A percentile compares a stretch with the other conserved stretches of the same genome.
Evolutionary conservation across 2,797 vertebrate genomes (phyloP).

Genomic region (Halcyon badia): DNA sequence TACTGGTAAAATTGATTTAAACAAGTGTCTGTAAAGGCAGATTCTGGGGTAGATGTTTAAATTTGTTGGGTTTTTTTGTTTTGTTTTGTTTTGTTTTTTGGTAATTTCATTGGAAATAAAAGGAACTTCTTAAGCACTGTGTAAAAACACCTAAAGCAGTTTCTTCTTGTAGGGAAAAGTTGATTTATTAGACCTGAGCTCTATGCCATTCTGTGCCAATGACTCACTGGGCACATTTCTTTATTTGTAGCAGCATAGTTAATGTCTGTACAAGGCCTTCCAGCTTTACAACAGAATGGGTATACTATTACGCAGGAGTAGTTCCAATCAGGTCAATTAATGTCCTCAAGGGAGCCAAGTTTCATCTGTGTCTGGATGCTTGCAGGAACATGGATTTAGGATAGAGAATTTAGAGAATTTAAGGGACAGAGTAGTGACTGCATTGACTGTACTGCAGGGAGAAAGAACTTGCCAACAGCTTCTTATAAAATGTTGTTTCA

Average conservation of each 20-base stretch:
- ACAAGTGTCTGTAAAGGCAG: background rate
- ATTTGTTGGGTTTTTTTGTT: too few relatives aligned
- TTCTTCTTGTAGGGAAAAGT: background rate
- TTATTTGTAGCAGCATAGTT: constrained; percentile 43
- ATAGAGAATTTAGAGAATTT: background rate
- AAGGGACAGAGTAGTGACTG: background rate
- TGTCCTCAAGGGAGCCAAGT: constrained; percentile 40
- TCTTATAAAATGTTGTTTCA: background rate
- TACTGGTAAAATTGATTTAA: background rate
- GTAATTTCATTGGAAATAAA: background rate
- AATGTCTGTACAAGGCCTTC: constrained; percentile 42
- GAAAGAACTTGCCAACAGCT: background rate
- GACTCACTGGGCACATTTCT: constrained; percentile 30
- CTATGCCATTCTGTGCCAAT: background rate
- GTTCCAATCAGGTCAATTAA: constrained; percentile 44
- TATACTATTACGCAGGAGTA: background rate
- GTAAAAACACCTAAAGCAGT: background rate
- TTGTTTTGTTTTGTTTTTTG: background rate
- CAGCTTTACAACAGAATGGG: background rate
- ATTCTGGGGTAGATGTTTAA: background rate
- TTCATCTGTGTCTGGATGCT: constrained; percentile 14
- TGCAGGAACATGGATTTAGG: background rate
- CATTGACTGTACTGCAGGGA: background rate
- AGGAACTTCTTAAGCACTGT: background rate
- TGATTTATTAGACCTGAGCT: constrained; percentile 31